These are phyloP conservation scores for Microctonus aethiopoides DNA, from an alignment of 2,888 invertebrate genomes.

Conservation along the genomic window DNA sequence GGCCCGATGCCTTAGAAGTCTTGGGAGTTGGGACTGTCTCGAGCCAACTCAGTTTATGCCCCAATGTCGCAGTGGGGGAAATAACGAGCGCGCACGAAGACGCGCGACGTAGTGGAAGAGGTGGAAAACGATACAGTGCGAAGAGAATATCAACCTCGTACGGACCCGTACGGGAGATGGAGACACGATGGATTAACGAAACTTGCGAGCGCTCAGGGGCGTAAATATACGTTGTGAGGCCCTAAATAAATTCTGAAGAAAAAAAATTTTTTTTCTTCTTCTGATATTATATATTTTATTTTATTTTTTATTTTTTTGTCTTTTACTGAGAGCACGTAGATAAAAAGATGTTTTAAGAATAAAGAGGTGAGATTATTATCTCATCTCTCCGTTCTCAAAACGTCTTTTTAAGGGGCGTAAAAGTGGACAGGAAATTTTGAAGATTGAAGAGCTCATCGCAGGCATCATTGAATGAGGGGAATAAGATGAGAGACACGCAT, in stretches of 20 bases:
- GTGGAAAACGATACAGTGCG: background rate
- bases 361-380: conserved; percentile 29
- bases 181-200: conserved; percentile 35
- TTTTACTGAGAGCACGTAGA: background rate
- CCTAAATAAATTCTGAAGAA: background rate
- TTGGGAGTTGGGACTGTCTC: too few relatives aligned
- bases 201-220: background rate
- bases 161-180: conserved; percentile 23
- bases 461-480: background rate
- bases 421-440: conserved; percentile 38
- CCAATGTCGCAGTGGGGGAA: conserved; percentile 20
- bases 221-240: background rate
- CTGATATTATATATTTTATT: too few relatives aligned
- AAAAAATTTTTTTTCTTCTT: background rate
- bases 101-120: conserved; percentile 17
- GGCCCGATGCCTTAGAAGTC: background rate
- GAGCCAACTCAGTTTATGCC: background rate
- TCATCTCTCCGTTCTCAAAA: too few relatives aligned
- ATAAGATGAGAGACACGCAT: conserved; percentile 45
- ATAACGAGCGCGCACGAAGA: background rate
- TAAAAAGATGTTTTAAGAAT: conserved; percentile 24
- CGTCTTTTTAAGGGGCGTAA: conserved; percentile 30
- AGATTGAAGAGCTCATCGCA: background rate
- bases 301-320: conserved; percentile 1
- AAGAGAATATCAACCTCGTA: conserved; percentile 18